Percentiles rank a stretch among this genome's conserved stretches.
phyloP scores from a whole-genome alignment of 1,140 invertebrate species.

The Gonatopus flavifemur region DNA sequence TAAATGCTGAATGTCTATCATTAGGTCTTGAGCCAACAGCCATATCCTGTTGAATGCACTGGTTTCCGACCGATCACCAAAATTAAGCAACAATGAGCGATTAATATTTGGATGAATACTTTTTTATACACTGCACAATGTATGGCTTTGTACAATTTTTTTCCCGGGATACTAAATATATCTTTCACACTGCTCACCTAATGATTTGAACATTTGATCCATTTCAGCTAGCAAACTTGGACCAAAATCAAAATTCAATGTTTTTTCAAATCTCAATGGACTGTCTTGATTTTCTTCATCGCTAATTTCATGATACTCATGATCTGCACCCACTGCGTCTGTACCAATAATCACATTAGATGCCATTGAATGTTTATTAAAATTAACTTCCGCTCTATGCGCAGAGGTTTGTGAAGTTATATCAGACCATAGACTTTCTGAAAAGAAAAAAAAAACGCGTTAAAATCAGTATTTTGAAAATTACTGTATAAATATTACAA shows the following conservation, averaged over 20 bases:
- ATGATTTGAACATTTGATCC: conserved; percentile 87
- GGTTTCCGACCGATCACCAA: too few relatives aligned
- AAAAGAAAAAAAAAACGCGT: conserved; percentile 9
- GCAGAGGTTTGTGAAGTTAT: conserved; percentile 47
- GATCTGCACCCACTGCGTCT: conserved; percentile 58
- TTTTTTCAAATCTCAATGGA: conserved; percentile 53
- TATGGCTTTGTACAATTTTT: too few relatives aligned
- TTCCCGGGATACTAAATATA: too few relatives aligned
- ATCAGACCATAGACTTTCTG: conserved; percentile 52
- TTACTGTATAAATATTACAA: conserved; percentile 12
- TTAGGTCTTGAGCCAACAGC: too few relatives aligned
- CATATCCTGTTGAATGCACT: too few relatives aligned
- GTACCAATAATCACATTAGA: conserved; percentile 36
- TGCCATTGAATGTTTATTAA: conserved; percentile 34
- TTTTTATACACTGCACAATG: too few relatives aligned
- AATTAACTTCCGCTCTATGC: conserved; percentile 29
- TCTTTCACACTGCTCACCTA: too few relatives aligned
- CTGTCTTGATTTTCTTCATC: conserved; percentile 74
- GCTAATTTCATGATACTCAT: conserved; percentile 91
- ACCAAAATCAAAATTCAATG: conserved; percentile 80
- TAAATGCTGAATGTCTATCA: too few relatives aligned
- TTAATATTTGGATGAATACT: too few relatives aligned
- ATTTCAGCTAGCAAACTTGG: conserved; percentile 94
- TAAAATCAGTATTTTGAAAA: conserved; percentile 4
- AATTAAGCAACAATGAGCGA: too few relatives aligned